Evolutionary conservation across 92 coral and sea anemone genomes (phyloP).

Genomic region (Epizoanthus stellaris): DNA sequence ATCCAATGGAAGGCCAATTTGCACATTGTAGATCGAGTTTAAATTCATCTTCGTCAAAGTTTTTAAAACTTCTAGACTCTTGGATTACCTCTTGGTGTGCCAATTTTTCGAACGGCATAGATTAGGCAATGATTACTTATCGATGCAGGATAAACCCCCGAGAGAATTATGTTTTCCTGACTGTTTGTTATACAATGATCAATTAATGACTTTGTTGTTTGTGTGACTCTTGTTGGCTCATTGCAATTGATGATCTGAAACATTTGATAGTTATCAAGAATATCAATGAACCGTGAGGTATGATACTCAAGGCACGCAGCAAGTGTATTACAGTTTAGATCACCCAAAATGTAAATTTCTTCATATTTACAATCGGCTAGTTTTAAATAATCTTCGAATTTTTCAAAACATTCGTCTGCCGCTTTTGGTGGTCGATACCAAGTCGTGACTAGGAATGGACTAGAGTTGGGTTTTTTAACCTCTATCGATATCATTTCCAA

Average conservation of each 20-base stretch:
- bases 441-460: slow-evolving; percentile 44
- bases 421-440: slow-evolving; percentile 61
- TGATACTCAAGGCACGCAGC: slow-evolving; percentile 47
- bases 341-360: slow-evolving; percentile 62
- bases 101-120: slow-evolving; percentile 60
- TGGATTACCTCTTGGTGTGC: slow-evolving; percentile 57
- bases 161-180: slow-evolving; percentile 28
- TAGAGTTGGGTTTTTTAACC: slow-evolving; percentile 32
- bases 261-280: slow-evolving; percentile 58
- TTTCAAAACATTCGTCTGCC: slow-evolving; percentile 38
- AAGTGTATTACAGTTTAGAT: slow-evolving; percentile 45
- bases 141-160: slow-evolving; percentile 50
- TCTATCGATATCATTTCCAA: slow-evolving; percentile 56
- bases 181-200: slow-evolving; percentile 55
- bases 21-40: slow-evolving; percentile 25
- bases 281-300: slow-evolving; percentile 51
- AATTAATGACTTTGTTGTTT: slow-evolving; percentile 46
- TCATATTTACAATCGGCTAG: slow-evolving; percentile 33
- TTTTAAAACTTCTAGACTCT: slow-evolving; percentile 50
- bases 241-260: slow-evolving; percentile 45
- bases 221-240: slow-evolving; percentile 54
- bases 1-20: slow-evolving; percentile 22
- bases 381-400: slow-evolving; percentile 27
- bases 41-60: slow-evolving; percentile 32
- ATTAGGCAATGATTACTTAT: slow-evolving; percentile 60